These are phyloP conservation scores for Drosophila virilis DNA, from an alignment of 1,140 invertebrate species.

Conservation along the genomic window DNA sequence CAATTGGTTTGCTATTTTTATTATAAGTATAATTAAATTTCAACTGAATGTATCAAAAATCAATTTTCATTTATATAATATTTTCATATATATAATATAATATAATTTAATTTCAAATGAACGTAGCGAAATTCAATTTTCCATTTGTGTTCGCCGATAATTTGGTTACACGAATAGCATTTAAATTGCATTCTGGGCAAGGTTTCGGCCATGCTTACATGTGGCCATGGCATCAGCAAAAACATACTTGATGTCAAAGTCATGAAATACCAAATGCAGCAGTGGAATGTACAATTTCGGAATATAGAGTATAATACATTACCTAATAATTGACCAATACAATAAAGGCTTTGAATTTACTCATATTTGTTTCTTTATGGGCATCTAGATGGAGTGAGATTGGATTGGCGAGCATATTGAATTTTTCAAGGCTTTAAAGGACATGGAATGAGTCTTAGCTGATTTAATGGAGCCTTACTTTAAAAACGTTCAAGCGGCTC, in stretches of 20 bases:
- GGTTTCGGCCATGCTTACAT: no score
- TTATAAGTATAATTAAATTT: no score
- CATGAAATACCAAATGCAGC: neutral
- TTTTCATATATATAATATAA: no score
- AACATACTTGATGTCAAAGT: no score
- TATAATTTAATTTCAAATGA: slow-evolving; percentile 61
- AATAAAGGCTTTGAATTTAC: no score
- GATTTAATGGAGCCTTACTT: neutral
- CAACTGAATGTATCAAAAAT: no score
- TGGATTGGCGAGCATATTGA: neutral
- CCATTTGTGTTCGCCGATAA: slow-evolving; percentile 40
- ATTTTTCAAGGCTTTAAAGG: neutral
- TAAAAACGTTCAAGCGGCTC: neutral
- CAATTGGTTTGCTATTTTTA: slow-evolving; percentile 45
- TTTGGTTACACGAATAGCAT: slow-evolving; percentile 50
- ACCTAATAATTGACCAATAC: no score
- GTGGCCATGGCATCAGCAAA: no score
- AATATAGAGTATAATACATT: no score
- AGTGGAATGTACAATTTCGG: neutral
- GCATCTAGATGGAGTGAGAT: no score
- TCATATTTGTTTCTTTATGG: no score
- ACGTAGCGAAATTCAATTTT: slow-evolving; percentile 52
- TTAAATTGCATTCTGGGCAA: slow-evolving; percentile 60
- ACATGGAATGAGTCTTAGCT: neutral
- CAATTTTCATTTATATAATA: no score